phyloP scores from a whole-genome alignment of 2,113 vertebrate species.

The Neopipo cinnamomea region DNA sequence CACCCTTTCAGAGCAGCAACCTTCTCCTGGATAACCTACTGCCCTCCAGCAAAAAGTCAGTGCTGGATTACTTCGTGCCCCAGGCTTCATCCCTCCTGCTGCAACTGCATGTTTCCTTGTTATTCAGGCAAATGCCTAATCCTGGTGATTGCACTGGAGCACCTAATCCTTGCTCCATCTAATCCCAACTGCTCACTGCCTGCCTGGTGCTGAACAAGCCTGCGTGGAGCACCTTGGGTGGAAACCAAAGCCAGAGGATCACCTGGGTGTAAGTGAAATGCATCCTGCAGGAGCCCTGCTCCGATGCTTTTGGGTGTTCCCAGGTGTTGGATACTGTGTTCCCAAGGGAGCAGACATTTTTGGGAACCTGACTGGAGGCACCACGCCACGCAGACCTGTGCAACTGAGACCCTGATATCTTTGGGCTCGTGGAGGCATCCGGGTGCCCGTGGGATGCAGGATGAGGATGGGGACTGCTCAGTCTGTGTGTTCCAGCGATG shows the following conservation, averaged over 20 bases:
- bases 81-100: not conserved
- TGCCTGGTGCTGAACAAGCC: not conserved
- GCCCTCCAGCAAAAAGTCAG: not conserved
- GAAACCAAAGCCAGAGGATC: not conserved
- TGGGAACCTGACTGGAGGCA: not conserved
- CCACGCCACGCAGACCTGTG: not conserved
- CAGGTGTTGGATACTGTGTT: not conserved
- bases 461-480: not conserved
- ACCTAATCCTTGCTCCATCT: not conserved
- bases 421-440: not conserved
- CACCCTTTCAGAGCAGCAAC: not conserved
- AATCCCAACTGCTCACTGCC: not conserved
- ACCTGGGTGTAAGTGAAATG: fast-evolving
- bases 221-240: fast-evolving
- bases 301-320: not conserved
- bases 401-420: fast-evolving
- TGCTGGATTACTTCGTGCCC: not conserved
- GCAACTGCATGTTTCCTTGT: not conserved
- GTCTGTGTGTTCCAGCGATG: not conserved
- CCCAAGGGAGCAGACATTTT: not conserved
- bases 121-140: not conserved
- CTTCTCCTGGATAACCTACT: not conserved
- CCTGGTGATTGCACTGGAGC: not conserved
- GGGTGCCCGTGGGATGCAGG: not conserved
- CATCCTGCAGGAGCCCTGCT: fast-evolving